phyloP scores from a whole-genome alignment of 2,888 invertebrate genomes.

The Agrochola lychnidis region DNA sequence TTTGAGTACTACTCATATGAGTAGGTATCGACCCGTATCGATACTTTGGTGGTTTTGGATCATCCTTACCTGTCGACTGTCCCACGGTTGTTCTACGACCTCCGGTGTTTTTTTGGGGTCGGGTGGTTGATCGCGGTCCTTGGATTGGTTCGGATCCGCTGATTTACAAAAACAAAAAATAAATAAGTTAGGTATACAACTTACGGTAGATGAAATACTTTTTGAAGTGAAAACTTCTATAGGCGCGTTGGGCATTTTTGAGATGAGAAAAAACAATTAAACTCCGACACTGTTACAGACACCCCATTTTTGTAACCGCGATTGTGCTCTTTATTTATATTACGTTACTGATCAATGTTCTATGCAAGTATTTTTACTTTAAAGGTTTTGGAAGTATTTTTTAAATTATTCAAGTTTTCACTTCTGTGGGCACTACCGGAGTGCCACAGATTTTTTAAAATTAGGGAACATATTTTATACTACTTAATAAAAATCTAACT shows the following conservation, averaged over 20 bases:
- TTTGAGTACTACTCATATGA: neutral
- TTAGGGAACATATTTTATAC: neutral
- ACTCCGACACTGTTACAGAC: too few relatives aligned
- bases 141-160: constrained; percentile 4
- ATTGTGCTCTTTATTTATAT: too few relatives aligned
- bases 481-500: neutral
- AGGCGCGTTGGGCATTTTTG: too few relatives aligned
- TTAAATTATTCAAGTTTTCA: too few relatives aligned
- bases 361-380: too few relatives aligned
- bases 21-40: neutral
- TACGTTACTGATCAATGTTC: too few relatives aligned
- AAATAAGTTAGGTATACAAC: neutral
- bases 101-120: neutral
- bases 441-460: too few relatives aligned
- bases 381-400: too few relatives aligned
- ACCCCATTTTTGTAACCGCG: too few relatives aligned
- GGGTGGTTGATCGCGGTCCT: neutral
- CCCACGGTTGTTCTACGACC: neutral
- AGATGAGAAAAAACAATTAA: too few relatives aligned
- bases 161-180: neutral
- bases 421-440: too few relatives aligned
- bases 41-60: neutral
- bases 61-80: neutral
- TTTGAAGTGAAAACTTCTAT: neutral
- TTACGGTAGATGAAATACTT: too few relatives aligned